Conservation (phyloP, 2,888 invertebrate genomes). For the Octodonta nipae region DNA sequence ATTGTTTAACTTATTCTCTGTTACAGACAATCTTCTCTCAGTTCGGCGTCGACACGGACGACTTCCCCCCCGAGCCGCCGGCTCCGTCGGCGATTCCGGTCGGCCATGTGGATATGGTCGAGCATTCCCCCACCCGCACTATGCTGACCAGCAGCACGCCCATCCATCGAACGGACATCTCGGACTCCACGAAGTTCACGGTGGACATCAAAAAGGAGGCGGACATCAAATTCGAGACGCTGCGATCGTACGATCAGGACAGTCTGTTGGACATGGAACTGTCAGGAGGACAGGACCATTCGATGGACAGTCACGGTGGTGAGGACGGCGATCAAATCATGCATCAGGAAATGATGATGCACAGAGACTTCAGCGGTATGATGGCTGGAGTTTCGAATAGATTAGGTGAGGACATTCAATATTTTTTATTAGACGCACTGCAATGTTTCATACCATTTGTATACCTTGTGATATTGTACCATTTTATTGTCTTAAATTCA, state of each 20-base stretch:
- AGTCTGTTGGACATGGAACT: constrained; percentile 59
- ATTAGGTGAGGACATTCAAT: constrained; percentile 23
- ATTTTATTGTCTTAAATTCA: no score
- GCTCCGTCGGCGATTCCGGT: constrained; percentile 60
- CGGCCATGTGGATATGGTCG: constrained; percentile 35
- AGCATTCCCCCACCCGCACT: constrained; percentile 32
- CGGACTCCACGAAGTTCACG: constrained; percentile 30
- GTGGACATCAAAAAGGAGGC: constrained; percentile 33
- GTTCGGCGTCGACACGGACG: constrained; percentile 39
- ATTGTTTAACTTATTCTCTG: no score
- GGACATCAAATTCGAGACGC: constrained; percentile 57
- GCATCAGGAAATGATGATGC: constrained; percentile 50
- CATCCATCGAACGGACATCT: constrained; percentile 41
- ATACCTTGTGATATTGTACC: no score
- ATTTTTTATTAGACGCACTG: no score
- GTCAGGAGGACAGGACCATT: constrained; percentile 30
- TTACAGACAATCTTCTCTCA: constrained; percentile 34
- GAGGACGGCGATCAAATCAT: constrained; percentile 37
- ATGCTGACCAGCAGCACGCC: constrained; percentile 29
- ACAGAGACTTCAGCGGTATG: constrained; percentile 46
- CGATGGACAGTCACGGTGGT: constrained; percentile 36
- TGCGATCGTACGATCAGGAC: constrained; percentile 55
- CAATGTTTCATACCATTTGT: no score
- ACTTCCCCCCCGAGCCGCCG: constrained; percentile 53
- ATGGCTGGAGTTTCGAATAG: constrained; percentile 38